Evolutionary conservation across 2,888 invertebrate species (phyloP), one percentile per base, ranked within the genome.

Genomic region (Drosophila neotestacea): DNA sequence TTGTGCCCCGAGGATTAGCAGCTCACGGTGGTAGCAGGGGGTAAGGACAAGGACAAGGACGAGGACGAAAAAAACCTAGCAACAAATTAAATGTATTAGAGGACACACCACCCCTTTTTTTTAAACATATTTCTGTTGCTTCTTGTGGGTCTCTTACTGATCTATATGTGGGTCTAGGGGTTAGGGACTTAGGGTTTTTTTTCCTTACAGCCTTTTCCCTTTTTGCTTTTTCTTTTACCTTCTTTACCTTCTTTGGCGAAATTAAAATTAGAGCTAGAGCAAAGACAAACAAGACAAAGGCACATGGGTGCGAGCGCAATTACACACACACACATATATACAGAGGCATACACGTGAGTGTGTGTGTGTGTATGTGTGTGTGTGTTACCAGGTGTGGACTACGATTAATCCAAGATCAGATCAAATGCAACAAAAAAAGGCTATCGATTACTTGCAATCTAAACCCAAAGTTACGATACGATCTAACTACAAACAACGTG

Each of bases 211-310:
- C 22, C 50, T 50, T 54, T 54, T 46, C 5, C 13, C 16, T 6
- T 61, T 51, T 42, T n/a, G 46, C 13, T 13, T 42, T 32, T 11
- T 27, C 38, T 42, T 64, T 38, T 47, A 10, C 70, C 58, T 54
- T 54, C 73, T 47, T 74, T 62, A 10, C 66, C 54, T 54, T 54
- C 73, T 47, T 74, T 62, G 73, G 83, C 73, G 75, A 82, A 89
- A 88, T 89, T 81, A 86, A 90, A 88, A 89, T 90, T 89, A 89
- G 89, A 89, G 81, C 89, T 82, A 79, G 90, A 79, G 90, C 88
- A 85, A 73, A 70, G 74, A 81, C 75, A 74, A 79, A 78, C 73
- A 83, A 51, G 62, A 56, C 47, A 48, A 46, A 46, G 51, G 50
- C 66, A 13, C 69, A 83, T 85, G 83, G 85, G 83, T 85, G 83